A percentile compares a stretch with the other conserved stretches of the same genome.
These are phyloP conservation scores for Theretra japonica DNA, from an alignment of 2,888 invertebrate species.

Conservation along the genomic window DNA sequence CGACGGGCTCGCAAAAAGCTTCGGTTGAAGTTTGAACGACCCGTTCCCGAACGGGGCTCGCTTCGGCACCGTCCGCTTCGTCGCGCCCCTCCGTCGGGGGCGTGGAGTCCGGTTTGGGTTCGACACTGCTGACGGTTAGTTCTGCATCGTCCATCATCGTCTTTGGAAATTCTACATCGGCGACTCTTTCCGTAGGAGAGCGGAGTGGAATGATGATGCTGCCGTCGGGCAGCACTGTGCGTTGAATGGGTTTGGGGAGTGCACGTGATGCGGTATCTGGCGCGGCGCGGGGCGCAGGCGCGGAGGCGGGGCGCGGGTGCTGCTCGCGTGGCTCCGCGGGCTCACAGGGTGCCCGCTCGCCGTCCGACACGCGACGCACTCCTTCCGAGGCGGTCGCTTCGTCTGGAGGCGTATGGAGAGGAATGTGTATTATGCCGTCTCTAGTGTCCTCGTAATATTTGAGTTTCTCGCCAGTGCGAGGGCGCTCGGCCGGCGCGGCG, in stretches of 20 bases:
- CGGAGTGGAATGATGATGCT: slow-evolving; percentile 84
- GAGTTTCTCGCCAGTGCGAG: slow-evolving; percentile 61
- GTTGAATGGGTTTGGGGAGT: slow-evolving; percentile 64
- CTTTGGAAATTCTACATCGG: slow-evolving; percentile 42
- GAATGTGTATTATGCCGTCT: slow-evolving; percentile 89
- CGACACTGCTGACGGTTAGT: slow-evolving; percentile 30
- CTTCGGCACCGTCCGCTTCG: slow-evolving; percentile 34
- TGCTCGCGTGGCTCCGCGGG: slow-evolving; percentile 40
- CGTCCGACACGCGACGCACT: slow-evolving; percentile 42
- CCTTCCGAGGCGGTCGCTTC: slow-evolving; percentile 74
- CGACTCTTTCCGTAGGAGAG: slow-evolving; percentile 72
- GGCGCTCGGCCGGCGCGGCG: slow-evolving; percentile 44
- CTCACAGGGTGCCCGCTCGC: slow-evolving; percentile 31
- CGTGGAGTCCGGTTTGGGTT: slow-evolving; percentile 19
- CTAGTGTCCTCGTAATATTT: slow-evolving; percentile 87
- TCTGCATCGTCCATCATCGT: slow-evolving; percentile 26
- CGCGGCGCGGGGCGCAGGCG: slow-evolving; percentile 44
- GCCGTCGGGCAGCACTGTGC: slow-evolving; percentile 82
- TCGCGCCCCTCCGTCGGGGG: slow-evolving; percentile 29
- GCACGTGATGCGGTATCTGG: slow-evolving; percentile 41
- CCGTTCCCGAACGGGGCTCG: slow-evolving; percentile 29
- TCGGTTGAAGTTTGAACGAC: background rate
- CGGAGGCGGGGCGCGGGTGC: slow-evolving; percentile 47
- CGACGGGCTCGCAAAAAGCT: slow-evolving; percentile 27
- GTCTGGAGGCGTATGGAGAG: slow-evolving; percentile 90